These are phyloP conservation scores for Lasioglossum malachurum DNA, from an alignment of 2,888 invertebrate species.

Conservation along the genomic window DNA sequence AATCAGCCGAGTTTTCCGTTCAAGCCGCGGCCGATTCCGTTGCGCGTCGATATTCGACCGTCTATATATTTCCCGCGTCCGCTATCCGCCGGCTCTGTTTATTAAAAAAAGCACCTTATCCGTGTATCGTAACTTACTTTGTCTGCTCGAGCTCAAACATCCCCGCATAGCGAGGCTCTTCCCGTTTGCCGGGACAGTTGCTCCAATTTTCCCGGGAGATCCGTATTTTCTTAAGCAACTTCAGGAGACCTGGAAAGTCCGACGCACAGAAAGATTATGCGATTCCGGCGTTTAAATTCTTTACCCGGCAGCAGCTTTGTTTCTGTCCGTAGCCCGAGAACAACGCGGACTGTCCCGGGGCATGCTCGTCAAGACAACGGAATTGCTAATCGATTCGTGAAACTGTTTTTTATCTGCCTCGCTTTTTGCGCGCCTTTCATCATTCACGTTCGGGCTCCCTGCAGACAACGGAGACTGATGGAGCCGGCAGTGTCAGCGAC, in stretches of 20 bases:
- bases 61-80: neutral
- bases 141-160: neutral
- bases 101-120: neutral
- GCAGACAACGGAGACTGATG: slow-evolving; percentile 2
- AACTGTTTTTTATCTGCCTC: neutral
- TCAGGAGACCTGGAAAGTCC: neutral
- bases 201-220: slow-evolving; percentile 2
- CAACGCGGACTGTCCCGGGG: neutral
- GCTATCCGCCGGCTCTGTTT: neutral
- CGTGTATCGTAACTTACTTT: neutral
- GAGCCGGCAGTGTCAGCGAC: slow-evolving; percentile 14
- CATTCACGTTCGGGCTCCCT: neutral
- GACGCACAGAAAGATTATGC: neutral
- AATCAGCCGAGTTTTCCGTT: slow-evolving; percentile 65
- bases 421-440: neutral
- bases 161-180: neutral
- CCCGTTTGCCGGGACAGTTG: neutral
- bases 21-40: slow-evolving; percentile 33
- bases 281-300: neutral
- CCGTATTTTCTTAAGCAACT: neutral
- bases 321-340: neutral
- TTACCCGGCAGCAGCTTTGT: neutral
- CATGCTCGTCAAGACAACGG: neutral
- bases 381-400: slow-evolving; percentile 5
- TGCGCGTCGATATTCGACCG: slow-evolving; percentile 40